Conservation (phyloP, 1,140 invertebrate genomes). For the Thaumetopoea pityocampa region DNA sequence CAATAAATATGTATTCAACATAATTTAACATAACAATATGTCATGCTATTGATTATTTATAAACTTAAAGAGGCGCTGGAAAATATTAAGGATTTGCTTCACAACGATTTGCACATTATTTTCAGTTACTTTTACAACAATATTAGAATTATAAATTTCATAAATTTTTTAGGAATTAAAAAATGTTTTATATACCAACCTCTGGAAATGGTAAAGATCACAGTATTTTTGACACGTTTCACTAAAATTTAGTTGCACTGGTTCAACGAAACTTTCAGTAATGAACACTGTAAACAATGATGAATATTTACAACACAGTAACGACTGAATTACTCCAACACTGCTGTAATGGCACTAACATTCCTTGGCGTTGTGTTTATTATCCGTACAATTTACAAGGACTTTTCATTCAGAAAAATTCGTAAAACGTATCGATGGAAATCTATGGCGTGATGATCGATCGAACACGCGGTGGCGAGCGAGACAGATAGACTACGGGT, state of each 20-base stretch:
- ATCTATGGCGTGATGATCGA: conserved; percentile 39
- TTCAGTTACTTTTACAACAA: too few relatives aligned
- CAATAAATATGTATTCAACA: conserved; percentile 32
- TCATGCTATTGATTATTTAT: conserved; percentile 24
- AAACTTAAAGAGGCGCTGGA: conserved; percentile 14
- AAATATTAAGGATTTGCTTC: too few relatives aligned
- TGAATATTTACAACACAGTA: conserved; percentile 11
- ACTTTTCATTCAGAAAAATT: conserved; percentile 66
- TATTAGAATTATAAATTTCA: too few relatives aligned
- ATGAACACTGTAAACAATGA: conserved; percentile 18
- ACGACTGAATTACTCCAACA: conserved; percentile 5
- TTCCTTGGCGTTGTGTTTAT: conserved; percentile 10
- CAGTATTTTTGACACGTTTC: conserved; percentile 12
- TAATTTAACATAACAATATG: conserved; percentile 30
- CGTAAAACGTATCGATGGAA: conserved; percentile 45
- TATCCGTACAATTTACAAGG: conserved; percentile 22
- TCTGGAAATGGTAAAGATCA: conserved; percentile 8
- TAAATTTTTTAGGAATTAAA: too few relatives aligned
- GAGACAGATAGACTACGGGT: conserved; percentile 43
- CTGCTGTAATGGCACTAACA: conserved; percentile 32
- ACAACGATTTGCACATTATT: too few relatives aligned
- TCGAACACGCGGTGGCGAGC: conserved; percentile 44
- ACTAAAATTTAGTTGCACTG: conserved; percentile 8
- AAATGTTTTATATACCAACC: too few relatives aligned
- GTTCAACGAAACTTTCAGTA: conserved; percentile 13